Percentiles rank a stretch among this genome's conserved stretches.
phyloP scores from a whole-genome alignment of 2,113 vertebrate genomes.

The Dipodomys stephensi region DNA sequence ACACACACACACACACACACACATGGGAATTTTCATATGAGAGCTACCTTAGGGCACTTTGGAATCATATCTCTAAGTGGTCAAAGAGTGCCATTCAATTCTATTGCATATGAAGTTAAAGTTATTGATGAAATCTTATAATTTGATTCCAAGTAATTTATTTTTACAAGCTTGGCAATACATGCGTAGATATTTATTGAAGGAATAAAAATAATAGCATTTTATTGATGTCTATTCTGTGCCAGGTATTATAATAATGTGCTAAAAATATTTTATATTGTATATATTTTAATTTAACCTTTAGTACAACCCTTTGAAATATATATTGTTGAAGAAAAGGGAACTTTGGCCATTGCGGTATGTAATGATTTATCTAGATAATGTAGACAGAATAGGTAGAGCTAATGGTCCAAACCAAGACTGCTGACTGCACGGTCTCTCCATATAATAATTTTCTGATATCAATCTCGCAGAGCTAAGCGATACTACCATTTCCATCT shows the following conservation, averaged over 20 bases:
- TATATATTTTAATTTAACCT: conserved; percentile 43
- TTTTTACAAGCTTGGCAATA: conserved; percentile 74
- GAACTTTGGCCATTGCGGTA: neutral
- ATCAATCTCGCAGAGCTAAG: neutral
- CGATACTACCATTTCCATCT: neutral
- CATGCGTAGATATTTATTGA: conserved; percentile 67
- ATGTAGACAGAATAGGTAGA: neutral
- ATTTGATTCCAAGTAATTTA: conserved; percentile 70
- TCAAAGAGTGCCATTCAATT: conserved; percentile 60
- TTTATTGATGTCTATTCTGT: conserved; percentile 56
- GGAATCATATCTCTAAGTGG: conserved; percentile 58
- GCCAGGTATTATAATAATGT: conserved; percentile 47
- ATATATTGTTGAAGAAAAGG: conserved; percentile 42
- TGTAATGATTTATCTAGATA: neutral
- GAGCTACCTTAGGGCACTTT: conserved; percentile 43
- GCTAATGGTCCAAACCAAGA: neutral
- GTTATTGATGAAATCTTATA: conserved; percentile 74
- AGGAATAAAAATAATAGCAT: conserved; percentile 67
- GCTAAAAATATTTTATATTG: neutral
- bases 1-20: too few species aligned
- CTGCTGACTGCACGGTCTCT: neutral
- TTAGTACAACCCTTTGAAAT: conserved; percentile 46
- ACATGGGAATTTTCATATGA: conserved; percentile 53
- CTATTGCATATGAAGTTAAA: conserved; percentile 44
- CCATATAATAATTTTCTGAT: neutral